phyloP scores from a whole-genome alignment of 2,797 vertebrate species.

The Manis javanica region DNA sequence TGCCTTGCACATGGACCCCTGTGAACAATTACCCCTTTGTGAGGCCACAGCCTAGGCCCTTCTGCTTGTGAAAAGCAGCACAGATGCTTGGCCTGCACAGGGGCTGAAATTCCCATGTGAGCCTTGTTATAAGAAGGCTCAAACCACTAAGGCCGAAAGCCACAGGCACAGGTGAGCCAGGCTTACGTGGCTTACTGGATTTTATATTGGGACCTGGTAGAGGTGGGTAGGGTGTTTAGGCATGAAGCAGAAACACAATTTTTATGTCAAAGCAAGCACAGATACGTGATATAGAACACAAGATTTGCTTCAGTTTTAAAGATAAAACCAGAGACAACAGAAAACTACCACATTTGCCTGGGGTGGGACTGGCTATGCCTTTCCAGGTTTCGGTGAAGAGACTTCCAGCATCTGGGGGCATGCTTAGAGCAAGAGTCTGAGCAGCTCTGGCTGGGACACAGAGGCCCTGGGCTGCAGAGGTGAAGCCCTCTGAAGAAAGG shows the following conservation, averaged over 20 bases:
- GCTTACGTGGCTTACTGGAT: neutral
- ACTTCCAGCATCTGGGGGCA: neutral
- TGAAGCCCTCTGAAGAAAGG: neutral
- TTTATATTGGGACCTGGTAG: neutral
- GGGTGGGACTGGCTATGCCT: neutral
- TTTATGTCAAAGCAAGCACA: neutral
- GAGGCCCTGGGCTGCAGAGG: neutral
- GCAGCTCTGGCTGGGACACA: neutral
- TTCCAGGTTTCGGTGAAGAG: too few species aligned
- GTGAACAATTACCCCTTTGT: neutral
- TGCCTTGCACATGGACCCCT: slow-evolving; percentile 35
- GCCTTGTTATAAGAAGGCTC: neutral
- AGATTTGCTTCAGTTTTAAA: neutral
- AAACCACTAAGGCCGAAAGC: neutral
- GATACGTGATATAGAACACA: neutral
- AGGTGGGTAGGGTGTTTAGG: neutral
- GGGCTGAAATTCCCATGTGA: neutral
- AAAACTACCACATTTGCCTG: neutral
- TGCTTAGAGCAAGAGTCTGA: neutral
- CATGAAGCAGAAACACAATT: neutral
- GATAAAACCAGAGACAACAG: neutral
- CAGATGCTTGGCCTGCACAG: neutral
- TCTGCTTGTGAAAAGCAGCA: neutral
- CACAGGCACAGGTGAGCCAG: neutral
- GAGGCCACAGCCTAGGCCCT: neutral